A percentile compares a stretch with the other conserved stretches of the same genome.
Evolutionary conservation across 2,888 invertebrate species (phyloP).

Genomic region (Thymelicus sylvestris): DNA sequence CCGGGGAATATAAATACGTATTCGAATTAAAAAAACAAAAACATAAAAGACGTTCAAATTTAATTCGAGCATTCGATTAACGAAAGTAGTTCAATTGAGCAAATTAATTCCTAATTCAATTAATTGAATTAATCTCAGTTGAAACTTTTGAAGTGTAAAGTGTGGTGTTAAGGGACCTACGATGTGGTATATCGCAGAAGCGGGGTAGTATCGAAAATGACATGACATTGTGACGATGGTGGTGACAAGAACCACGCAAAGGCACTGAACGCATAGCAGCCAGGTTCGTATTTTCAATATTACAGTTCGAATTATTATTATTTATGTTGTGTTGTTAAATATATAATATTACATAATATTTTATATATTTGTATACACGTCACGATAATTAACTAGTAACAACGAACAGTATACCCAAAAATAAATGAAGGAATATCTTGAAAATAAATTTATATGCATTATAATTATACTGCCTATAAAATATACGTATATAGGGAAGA

Average conservation of each 20-base stretch:
- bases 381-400: too few species aligned
- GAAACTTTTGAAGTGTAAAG: conserved; percentile 44
- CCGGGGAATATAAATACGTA: conserved; percentile 15
- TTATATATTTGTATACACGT: too few species aligned
- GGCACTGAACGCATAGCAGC: conserved; percentile 58
- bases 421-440: too few species aligned
- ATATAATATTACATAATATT: too few species aligned
- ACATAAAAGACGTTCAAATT: conserved; percentile 17
- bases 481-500: too few species aligned
- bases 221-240: conserved; percentile 58
- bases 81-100: not conserved
- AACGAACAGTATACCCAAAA: too few species aligned
- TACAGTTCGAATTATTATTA: too few species aligned
- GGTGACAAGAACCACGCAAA: conserved; percentile 54
- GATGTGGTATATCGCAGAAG: conserved; percentile 68
- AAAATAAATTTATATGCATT: too few species aligned
- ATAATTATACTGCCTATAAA: too few species aligned
- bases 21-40: conserved; percentile 35
- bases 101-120: conserved; percentile 5
- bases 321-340: too few species aligned
- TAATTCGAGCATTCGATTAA: not conserved
- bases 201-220: conserved; percentile 58
- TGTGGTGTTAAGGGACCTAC: conserved; percentile 51
- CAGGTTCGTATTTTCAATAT: conserved; percentile 51
- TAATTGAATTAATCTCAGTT: conserved; percentile 25